Conservation (phyloP, 2,888 invertebrate species). For the Drosophila anceps region DNA sequence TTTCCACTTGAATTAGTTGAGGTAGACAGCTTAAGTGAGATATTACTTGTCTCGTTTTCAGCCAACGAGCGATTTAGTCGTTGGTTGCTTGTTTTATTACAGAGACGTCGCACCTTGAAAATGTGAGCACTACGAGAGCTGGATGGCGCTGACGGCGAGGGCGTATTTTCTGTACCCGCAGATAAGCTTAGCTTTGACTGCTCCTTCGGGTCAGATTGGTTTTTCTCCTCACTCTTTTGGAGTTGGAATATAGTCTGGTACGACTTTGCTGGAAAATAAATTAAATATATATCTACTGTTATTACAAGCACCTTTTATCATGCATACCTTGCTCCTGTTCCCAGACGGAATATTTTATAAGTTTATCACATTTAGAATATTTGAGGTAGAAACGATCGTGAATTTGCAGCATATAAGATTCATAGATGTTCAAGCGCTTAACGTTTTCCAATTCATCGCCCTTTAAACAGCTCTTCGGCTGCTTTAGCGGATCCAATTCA, state of each 20-base stretch:
- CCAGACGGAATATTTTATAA: conserved; percentile 93
- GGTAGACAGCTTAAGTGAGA: conserved; percentile 22
- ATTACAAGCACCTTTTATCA: neutral
- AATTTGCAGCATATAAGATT: conserved; percentile 94
- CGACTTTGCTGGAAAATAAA: conserved; percentile 40
- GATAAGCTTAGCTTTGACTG: conserved; percentile 6
- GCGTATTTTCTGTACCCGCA: conserved; percentile 19
- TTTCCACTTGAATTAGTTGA: conserved; percentile 8
- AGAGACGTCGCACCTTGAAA: conserved; percentile 33
- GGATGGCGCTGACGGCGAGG: conserved; percentile 47
- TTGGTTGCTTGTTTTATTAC: conserved; percentile 25
- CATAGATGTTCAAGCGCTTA: conserved; percentile 93
- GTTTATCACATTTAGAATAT: conserved; percentile 90
- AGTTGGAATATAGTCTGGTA: conserved; percentile 48
- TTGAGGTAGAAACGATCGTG: conserved; percentile 95
- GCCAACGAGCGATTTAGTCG: conserved; percentile 36
- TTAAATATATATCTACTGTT: neutral
- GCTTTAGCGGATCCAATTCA: conserved; percentile 87
- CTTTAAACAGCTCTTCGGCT: conserved; percentile 89
- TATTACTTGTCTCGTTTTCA: conserved; percentile 35
- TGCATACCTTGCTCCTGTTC: conserved; percentile 88
- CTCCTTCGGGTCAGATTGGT: conserved; percentile 24
- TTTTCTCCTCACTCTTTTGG: conserved; percentile 48
- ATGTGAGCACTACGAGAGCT: conserved; percentile 42
- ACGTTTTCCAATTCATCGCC: conserved; percentile 93